Base-by-base conservation (phyloP, 2,113 vertebrate species). In the Falcunculus frontatus region DNA sequence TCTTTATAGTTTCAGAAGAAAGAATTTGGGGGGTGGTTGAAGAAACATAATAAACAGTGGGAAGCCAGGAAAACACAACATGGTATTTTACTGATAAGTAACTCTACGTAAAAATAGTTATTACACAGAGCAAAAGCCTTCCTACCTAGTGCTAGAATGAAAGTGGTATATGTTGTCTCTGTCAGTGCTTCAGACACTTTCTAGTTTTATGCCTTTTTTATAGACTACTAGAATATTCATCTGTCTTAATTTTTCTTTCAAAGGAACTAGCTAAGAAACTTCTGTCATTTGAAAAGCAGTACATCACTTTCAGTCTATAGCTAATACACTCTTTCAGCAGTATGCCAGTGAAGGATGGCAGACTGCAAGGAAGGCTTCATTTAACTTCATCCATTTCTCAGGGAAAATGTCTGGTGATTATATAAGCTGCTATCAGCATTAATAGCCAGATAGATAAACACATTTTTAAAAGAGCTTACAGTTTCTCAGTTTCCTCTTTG, bases 381-480 rank as follows among this genome's bases (percentile, higher is more conserved):
- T 97, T 97, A 95, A 91, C 59, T 95, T 94, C 79, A 89, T 95
- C 60, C 41, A 82, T 94, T 97, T 96, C 96, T 55, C 89, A 93
- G 21, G 35, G 49, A 87, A 96, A 96, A 91, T 46, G 10, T 63
- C 83, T 87, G 50, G 44, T 86, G 67, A 82, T 96, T 97, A 88
- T 82, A 41, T 91, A 97, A 97, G 35, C 64, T 89, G 37, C 53
- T 93, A 79, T 91, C 83, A 90, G 44, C 91, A 93, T 87, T 95
- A 97, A 96, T 95, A 96, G 55, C 65, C 69, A 95, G 75, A 94
- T 18, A 91, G 87, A 95, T 90, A 92, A 95, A 94, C 23, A 35
- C 11, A 63, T 87, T 97, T 97, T 95, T 10, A 95, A 93, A 97
- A 93, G 39, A 94, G 13, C 18, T 91, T 94, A 62, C 86, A 96